Conservation (phyloP, 2,888 invertebrate species). For the Melangyna quadrimaculata region DNA sequence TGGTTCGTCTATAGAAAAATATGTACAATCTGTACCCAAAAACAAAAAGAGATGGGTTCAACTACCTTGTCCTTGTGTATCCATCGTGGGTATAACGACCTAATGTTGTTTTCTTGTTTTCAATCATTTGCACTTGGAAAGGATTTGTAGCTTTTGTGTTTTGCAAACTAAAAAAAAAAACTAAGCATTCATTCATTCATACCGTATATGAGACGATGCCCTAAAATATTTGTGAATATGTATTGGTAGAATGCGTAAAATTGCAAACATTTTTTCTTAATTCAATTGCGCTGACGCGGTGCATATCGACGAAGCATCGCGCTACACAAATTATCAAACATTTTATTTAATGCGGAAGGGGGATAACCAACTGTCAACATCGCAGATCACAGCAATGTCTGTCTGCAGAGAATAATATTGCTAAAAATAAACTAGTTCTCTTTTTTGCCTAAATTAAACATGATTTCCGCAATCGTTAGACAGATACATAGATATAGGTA, state of each 20-base stretch:
- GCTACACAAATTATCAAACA: background rate
- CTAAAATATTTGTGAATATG: background rate
- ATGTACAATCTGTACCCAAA: background rate
- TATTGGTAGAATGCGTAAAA: constrained; percentile 18
- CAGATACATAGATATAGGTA: background rate
- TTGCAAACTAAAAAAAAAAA: background rate
- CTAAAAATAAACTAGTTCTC: background rate
- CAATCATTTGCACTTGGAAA: constrained; percentile 43
- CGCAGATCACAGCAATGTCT: background rate
- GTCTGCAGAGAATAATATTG: background rate
- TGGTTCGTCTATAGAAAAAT: background rate
- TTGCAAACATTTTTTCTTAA: constrained; percentile 18
- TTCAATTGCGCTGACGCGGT: background rate
- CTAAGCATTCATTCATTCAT: background rate
- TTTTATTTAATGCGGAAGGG: constrained; percentile 2
- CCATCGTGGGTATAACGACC: background rate
- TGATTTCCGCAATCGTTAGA: background rate
- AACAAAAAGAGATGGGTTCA: constrained; percentile 37
- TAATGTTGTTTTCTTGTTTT: constrained; percentile 38
- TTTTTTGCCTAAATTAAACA: background rate
- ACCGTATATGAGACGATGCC: background rate
- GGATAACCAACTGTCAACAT: background rate
- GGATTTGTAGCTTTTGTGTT: constrained; percentile 24
- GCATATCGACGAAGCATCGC: background rate
- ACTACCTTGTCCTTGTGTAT: constrained; percentile 34